Evolutionary conservation across 1,140 invertebrate species (phyloP).

Genomic region (Uloborus diversus): DNA sequence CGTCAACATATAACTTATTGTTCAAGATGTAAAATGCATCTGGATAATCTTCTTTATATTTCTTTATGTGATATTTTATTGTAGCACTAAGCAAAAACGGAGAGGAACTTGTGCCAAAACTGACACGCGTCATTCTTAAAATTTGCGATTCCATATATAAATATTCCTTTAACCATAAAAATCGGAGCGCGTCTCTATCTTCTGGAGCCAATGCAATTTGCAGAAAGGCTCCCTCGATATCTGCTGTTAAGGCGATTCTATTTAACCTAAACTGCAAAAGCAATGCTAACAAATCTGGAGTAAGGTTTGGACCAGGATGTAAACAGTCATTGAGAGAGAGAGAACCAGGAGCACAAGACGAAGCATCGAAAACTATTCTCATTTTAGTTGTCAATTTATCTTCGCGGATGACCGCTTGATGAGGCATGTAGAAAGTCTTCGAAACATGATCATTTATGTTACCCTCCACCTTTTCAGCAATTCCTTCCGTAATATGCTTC

Average conservation of each 20-base stretch:
- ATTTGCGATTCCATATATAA: background rate
- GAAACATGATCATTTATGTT: too few relatives aligned
- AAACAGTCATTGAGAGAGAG: conserved; percentile 32
- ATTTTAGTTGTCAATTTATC: conserved; percentile 3
- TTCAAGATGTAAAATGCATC: background rate
- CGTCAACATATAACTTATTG: too few relatives aligned
- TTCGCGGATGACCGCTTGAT: background rate
- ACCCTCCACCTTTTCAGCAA: too few relatives aligned
- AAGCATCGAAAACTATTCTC: conserved; percentile 6
- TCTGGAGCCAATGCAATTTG: background rate
- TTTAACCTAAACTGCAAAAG: conserved; percentile 12
- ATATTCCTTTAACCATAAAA: conserved; percentile 28
- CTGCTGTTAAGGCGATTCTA: conserved; percentile 1
- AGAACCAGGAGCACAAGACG: background rate
- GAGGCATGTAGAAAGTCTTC: conserved; percentile 1
- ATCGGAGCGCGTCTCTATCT: conserved; percentile 24
- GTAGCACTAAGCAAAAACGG: conserved; percentile 9
- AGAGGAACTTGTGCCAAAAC: background rate
- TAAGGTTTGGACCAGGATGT: conserved; percentile 18
- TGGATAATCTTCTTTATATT: background rate
- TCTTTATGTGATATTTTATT: background rate
- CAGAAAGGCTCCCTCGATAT: conserved; percentile 38
- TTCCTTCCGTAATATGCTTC: too few relatives aligned
- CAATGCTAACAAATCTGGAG: conserved; percentile 7
- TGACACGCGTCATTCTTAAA: background rate